Base-by-base conservation (phyloP, 1,140 invertebrate genomes). In the Drosophila nikananu region DNA sequence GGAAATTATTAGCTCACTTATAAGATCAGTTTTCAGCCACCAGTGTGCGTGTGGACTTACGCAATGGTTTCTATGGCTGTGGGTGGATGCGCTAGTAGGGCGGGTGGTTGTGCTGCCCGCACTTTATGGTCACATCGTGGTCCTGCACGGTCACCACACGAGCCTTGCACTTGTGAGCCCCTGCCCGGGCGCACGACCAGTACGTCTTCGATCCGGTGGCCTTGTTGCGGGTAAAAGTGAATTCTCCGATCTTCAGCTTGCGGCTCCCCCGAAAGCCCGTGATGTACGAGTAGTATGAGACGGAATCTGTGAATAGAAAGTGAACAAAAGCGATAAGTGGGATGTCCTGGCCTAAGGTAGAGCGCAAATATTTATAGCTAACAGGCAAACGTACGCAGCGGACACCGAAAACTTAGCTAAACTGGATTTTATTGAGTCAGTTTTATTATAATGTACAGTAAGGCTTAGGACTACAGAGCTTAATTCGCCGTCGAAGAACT, bases 111-210 rank as follows among this genome's bases (percentile, higher is more conserved):
- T 93, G 92, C 46, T 87, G 65, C 19, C 79, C 86, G 67, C 89
- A 92, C 76, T 93, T 93, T 9, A 93, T 80, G 41, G 92, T 86
- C 39, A 93, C 91, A 55, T 92, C 87, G 21, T 92, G 86, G 25
- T 93, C 81, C 63, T 91, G 66, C 46, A 92, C 78, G 17, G 92
- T 93, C 5, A 93, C 91, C 17, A 93, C 91, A 13, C 92, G 76
- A 21, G 92, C 92, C 62, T 93, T 93, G 79, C 92, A 93, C 44
- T 93, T 93, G 62, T 93, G 91, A 7, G 86, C 79, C 8, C 91
- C 92, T 25, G 92, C 92, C 12, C 92, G 77, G 12, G 92, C 92
- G 74, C 92, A 93, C 1, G 92, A 93, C 92, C 92, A 93, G 66
- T 93, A 93, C 2, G 89, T 93, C 54, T 93, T 92, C 5, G 61